Evolutionary conservation across 2,888 invertebrate species (phyloP).

Genomic region (Tachina lurida): DNA sequence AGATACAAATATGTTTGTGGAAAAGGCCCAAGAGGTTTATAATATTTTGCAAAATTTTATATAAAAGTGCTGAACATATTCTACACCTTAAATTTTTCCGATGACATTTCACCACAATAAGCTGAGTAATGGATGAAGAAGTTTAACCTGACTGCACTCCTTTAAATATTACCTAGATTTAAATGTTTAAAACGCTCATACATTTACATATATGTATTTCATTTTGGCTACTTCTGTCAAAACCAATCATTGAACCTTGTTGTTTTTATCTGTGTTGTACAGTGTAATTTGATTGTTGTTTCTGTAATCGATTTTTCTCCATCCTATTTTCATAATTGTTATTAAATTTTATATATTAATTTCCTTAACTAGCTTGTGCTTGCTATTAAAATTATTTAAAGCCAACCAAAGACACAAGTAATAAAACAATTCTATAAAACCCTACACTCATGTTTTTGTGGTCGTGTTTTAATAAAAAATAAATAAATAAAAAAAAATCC

Average conservation of each 20-base stretch:
- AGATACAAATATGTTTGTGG: too few species aligned
- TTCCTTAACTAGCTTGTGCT: slow-evolving; percentile 45
- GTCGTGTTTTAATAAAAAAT: slow-evolving; percentile 7
- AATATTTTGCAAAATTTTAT: too few species aligned
- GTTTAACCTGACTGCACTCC: too few species aligned
- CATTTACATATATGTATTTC: background rate
- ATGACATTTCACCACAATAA: too few species aligned
- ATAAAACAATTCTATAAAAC: slow-evolving; percentile 13
- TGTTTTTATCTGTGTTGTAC: background rate
- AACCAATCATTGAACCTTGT: background rate
- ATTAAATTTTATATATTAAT: slow-evolving; percentile 23
- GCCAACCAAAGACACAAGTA: background rate
- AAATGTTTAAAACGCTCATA: too few species aligned
- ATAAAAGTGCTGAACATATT: too few species aligned
- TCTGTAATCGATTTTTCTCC: slow-evolving; percentile 49
- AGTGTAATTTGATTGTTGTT: slow-evolving; percentile 8
- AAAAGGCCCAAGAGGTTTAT: too few species aligned
- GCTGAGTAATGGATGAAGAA: too few species aligned
- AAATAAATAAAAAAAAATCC: slow-evolving; percentile 33
- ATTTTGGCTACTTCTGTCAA: background rate
- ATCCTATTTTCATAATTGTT: slow-evolving; percentile 33
- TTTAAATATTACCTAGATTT: too few species aligned
- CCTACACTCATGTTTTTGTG: background rate
- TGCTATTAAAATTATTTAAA: slow-evolving; percentile 32
- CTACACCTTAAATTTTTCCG: too few species aligned